Base-by-base conservation (phyloP, 2,888 invertebrate species). In the Tridacna gigas region DNA sequence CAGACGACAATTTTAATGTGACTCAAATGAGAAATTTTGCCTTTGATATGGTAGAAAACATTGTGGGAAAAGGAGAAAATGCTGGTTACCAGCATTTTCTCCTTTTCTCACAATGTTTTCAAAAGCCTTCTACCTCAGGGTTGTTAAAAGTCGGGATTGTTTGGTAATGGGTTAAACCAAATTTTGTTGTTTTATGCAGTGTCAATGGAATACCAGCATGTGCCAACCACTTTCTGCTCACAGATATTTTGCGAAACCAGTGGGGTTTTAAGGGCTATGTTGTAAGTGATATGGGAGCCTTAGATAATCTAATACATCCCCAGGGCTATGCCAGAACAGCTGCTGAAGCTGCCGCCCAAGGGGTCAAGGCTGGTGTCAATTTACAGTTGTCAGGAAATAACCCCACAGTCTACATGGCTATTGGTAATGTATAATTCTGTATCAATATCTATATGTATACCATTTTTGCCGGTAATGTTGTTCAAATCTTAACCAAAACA, bases 181-280 rank as follows among this genome's bases (percentile, higher is more conserved):
- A 37, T 56, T 56, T 20, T 56, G 56, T 56, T 56, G 3, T 56
- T 22, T 28, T 47, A 5, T 86, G 61, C 83, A 94, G 94, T 47
- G 83, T 94, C 1, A 93, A 94, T 86, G 94, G 94, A 13, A 85
- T 94, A 2, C 94, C 94, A 3, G 91, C 94, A 0, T 94, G 94
- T 88, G 94, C 92, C 61, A 92, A 94, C 83, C 90, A 90, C 56
- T 63, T 88, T 22, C 89, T 94, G 11, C 82, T 94, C 79, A 93
- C 93, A 1, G 91, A 92, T 48, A 90, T 93, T 45, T 85, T 94
- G 11, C 82, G 94, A 18, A 82, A 82, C 11, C 91, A 92, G 61
- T 94, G 94, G 93, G 91, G 91, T 18, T 94, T 94, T 84, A 89
- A 86, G 22, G 94, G 94, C 13, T 94, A 93, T 77, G 91, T 94